Percentiles rank a stretch among this genome's conserved stretches.
phyloP scores from a whole-genome alignment of 1,140 invertebrate genomes.

The Parasteatoda tepidariorum region DNA sequence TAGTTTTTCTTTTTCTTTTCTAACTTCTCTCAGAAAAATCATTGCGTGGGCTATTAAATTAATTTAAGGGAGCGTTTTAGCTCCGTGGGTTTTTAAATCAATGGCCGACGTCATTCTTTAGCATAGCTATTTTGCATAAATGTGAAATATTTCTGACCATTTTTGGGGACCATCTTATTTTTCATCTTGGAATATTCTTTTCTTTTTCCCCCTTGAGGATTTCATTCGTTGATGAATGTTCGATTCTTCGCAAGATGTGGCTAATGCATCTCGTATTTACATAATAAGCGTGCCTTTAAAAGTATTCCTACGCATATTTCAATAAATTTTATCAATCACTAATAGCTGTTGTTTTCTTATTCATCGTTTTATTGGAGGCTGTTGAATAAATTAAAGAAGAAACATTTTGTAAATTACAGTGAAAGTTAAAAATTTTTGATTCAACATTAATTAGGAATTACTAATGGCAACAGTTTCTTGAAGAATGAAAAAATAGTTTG shows the following conservation, averaged over 20 bases:
- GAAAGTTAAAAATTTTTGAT: too few species aligned
- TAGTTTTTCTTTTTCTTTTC: neutral
- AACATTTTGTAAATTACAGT: too few species aligned
- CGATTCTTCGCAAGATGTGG: neutral
- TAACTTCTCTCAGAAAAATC: neutral
- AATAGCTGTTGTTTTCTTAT: neutral
- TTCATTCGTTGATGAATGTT: neutral
- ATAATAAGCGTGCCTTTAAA: neutral
- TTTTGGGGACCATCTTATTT: neutral
- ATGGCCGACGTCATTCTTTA: neutral
- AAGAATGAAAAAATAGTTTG: too few species aligned
- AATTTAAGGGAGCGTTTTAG: constrained; percentile 21
- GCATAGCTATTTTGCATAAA: neutral
- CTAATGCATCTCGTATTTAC: neutral
- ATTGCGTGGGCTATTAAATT: constrained; percentile 19
- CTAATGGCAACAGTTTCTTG: too few species aligned
- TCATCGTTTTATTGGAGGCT: too few species aligned
- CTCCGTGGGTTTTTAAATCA: constrained; percentile 5
- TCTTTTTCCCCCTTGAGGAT: neutral
- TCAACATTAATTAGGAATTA: too few species aligned
- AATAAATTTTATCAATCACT: neutral
- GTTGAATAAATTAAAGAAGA: too few species aligned
- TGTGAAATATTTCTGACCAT: neutral
- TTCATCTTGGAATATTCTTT: neutral
- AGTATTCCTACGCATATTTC: too few species aligned